Evolutionary conservation across 2,113 vertebrate genomes (phyloP), one percentile per base, ranked within the genome.

Genomic region (Rhabdornis inornatus): DNA sequence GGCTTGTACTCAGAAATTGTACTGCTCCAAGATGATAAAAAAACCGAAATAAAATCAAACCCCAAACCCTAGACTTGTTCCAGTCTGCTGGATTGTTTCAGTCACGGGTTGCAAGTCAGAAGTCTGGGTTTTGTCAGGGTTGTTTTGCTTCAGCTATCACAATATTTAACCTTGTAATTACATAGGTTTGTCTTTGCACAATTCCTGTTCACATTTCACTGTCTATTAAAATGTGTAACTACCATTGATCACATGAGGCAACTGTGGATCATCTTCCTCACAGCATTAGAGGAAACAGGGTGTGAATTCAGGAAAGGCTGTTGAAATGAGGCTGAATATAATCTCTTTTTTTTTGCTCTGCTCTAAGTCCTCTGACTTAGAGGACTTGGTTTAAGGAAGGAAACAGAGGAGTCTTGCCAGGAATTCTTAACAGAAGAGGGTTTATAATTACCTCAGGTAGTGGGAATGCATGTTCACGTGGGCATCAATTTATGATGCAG

Each of bases 401-500:
- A 70, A 92, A 68, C 16, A 35, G 75, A 61, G 31, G 37, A 78
- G 21, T 63, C 65, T 72, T 92, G 78, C 50, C 91, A 90, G 56
- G 75, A 92, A 90, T 91, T 79, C 27, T 86, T 83, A 94, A 83
- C 50, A 74, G 89, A 88, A 47, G 56, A 83, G 35, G 10, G 55
- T 79, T 90, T 83, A 82, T 55, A 47, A 65, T 88, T 87, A 56
- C 52, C 45, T 89, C 47, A 71, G 60, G 17, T 47, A 74, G 56
- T 53, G 49, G 72, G 81, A 87, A 84, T 37, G 56, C 59, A 21
- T 60, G 87, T 70, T 80, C 63, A 15, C 2, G 6, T 19, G 68
- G 75, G 30, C 76, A 95, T 95, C 87, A 92, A 88, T 95, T 94
- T 93, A 80, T 83, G 86, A 96, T 52, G 76, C 25, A 44, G 13